Percentiles rank a stretch among this genome's conserved stretches.
Evolutionary conservation across 92 coral and sea anemone genomes (phyloP).

Genomic region (Actinernus sp.): DNA sequence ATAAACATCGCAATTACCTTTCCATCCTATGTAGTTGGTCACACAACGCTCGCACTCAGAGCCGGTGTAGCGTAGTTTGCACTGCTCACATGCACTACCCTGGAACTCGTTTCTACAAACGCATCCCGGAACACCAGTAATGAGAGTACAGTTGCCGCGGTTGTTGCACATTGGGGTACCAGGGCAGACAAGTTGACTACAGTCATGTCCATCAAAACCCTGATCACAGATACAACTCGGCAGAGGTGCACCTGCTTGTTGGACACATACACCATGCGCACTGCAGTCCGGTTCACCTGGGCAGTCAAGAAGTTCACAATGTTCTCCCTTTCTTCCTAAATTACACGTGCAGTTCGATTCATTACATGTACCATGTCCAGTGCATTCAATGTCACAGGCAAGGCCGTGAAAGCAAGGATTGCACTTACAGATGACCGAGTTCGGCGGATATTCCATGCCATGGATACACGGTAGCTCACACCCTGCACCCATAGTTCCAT

Average conservation of each 20-base stretch:
- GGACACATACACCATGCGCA: conserved; percentile 52
- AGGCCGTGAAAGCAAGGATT: conserved; percentile 48
- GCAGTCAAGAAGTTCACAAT: conserved; percentile 61
- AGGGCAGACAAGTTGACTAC: conserved; percentile 63
- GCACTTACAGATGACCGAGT: conserved; percentile 56
- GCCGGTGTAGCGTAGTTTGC: conserved; percentile 56
- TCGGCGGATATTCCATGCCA: conserved; percentile 60
- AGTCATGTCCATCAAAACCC: conserved; percentile 63
- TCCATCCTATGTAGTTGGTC: conserved; percentile 69
- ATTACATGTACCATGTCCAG: conserved; percentile 55
- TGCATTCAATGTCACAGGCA: conserved; percentile 65
- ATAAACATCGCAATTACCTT: conserved; percentile 45
- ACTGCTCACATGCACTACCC: conserved; percentile 63
- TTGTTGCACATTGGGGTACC: conserved; percentile 65
- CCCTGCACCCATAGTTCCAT: conserved; percentile 63
- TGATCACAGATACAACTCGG: conserved; percentile 67
- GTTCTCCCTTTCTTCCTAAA: conserved; percentile 56
- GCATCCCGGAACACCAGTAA: conserved; percentile 37
- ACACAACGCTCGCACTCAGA: conserved; percentile 52
- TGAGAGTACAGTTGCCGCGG: conserved; percentile 64
- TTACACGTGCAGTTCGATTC: conserved; percentile 40
- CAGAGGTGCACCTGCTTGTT: conserved; percentile 18
- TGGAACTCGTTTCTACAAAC: conserved; percentile 60
- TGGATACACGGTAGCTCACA: conserved; percentile 70
- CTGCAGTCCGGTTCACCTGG: conserved; percentile 75